Conservation (phyloP, 2,888 invertebrate species). For the Penaeus monodon region DNA sequence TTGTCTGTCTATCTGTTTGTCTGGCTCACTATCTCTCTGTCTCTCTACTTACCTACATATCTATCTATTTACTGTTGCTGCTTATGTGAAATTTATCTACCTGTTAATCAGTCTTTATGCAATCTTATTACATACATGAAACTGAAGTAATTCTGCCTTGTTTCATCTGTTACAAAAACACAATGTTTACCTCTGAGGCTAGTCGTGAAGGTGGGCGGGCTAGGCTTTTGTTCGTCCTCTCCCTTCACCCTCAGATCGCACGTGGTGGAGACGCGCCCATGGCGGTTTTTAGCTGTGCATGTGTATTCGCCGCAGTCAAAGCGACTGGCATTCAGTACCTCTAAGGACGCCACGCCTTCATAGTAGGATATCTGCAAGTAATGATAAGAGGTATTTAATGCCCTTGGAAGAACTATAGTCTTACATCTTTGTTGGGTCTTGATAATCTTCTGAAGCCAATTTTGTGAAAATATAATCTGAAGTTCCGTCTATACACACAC, state of each 20-base stretch:
- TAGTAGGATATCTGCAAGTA: conserved; percentile 26
- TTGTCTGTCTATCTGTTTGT: background rate
- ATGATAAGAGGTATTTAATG: background rate
- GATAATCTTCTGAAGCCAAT: no score
- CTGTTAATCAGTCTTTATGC: no score
- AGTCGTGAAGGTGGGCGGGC: conserved; percentile 81
- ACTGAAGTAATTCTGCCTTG: no score
- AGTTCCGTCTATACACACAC: no score
- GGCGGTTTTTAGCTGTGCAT: conserved; percentile 82
- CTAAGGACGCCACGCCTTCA: conserved; percentile 75
- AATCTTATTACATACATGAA: no score
- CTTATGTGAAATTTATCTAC: background rate
- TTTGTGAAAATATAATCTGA: no score
- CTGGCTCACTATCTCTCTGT: background rate
- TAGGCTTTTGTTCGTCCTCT: conserved; percentile 78
- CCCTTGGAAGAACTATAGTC: no score
- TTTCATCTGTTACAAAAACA: no score
- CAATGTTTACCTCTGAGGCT: conserved; percentile 77
- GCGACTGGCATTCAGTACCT: conserved; percentile 78
- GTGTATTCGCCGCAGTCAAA: conserved; percentile 84
- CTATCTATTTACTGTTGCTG: background rate
- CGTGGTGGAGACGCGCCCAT: conserved; percentile 80
- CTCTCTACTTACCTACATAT: background rate
- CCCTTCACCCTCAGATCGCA: conserved; percentile 82
- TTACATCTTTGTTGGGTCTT: no score